phyloP scores from a whole-genome alignment of 2,797 vertebrate genomes.

The Parotocinclus haroldoi region DNA sequence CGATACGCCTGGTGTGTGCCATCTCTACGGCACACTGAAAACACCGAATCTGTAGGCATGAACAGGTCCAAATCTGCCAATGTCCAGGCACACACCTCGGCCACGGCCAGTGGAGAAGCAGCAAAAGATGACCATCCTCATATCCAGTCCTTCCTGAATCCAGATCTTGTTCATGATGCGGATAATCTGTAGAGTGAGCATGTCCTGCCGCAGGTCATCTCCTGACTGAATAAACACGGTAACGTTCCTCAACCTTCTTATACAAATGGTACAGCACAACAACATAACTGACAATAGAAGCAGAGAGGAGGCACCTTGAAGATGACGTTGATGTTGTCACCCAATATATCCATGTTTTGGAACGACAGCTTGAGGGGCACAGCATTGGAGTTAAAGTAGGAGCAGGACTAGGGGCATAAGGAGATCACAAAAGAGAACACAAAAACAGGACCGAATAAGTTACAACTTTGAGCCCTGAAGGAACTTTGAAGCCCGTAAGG shows the following conservation, averaged over 20 bases:
- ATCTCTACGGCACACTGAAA: too few species aligned
- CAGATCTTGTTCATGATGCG: slow-evolving; percentile 98
- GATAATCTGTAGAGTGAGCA: slow-evolving; percentile 96
- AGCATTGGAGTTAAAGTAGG: slow-evolving; percentile 95
- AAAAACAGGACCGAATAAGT: too few species aligned
- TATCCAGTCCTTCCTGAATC: slow-evolving; percentile 95
- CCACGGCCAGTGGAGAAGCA: slow-evolving; percentile 91
- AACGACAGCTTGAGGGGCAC: slow-evolving; percentile 93
- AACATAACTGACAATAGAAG: not conserved
- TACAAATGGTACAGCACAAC: not conserved
- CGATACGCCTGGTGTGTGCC: too few species aligned
- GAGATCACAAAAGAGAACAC: not conserved
- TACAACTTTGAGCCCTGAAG: too few species aligned
- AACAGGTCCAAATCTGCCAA: too few species aligned
- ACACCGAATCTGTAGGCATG: too few species aligned
- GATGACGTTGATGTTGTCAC: slow-evolving; percentile 89
- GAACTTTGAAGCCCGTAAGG: too few species aligned
- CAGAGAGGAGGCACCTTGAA: slow-evolving; percentile 78
- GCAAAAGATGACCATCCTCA: slow-evolving; percentile 96
- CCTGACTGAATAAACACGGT: slow-evolving; percentile 73
- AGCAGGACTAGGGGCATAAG: slow-evolving; percentile 76
- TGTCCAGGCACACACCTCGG: slow-evolving; percentile 68
- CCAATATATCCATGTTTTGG: slow-evolving; percentile 83
- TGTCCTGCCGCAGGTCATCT: slow-evolving; percentile 94
- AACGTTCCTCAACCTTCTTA: not conserved